These are phyloP conservation scores for Jaculus jaculus DNA, from an alignment of 2,113 vertebrate species.

Conservation along the genomic window DNA sequence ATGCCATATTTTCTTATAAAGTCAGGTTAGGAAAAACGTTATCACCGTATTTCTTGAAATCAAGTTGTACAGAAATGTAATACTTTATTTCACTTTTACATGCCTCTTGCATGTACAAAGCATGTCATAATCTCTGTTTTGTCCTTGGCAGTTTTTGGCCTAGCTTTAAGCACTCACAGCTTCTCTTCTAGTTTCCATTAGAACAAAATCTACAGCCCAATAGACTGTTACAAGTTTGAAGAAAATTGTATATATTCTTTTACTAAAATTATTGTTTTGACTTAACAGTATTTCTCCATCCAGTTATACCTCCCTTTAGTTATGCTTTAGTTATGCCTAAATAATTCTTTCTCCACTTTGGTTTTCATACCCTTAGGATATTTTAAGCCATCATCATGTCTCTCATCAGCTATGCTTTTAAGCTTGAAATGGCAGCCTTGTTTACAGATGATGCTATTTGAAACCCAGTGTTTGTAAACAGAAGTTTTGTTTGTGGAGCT, in stretches of 20 bases:
- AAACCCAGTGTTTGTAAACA: slow-evolving; percentile 76
- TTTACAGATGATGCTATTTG: slow-evolving; percentile 70
- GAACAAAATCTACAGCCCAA: slow-evolving; percentile 43
- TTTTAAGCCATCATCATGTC: slow-evolving; percentile 72
- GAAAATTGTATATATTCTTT: not conserved
- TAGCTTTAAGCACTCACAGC: not conserved
- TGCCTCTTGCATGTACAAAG: not conserved
- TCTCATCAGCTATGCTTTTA: slow-evolving; percentile 72
- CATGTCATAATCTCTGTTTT: not conserved
- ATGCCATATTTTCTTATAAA: slow-evolving; percentile 39
- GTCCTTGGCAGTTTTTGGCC: slow-evolving; percentile 31
- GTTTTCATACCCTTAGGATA: slow-evolving; percentile 71
- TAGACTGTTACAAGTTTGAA: slow-evolving; percentile 63
- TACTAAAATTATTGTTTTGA: slow-evolving; percentile 65
- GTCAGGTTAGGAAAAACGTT: slow-evolving; percentile 11
- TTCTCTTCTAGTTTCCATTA: slow-evolving; percentile 33
- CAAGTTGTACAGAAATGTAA: not conserved
- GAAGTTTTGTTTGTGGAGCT: slow-evolving; percentile 60
- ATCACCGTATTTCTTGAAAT: slow-evolving; percentile 9
- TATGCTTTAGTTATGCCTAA: slow-evolving; percentile 78
- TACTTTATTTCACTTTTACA: not conserved
- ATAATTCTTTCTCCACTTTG: slow-evolving; percentile 76
- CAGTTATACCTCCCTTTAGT: slow-evolving; percentile 73
- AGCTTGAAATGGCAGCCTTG: slow-evolving; percentile 72
- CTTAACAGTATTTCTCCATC: slow-evolving; percentile 66